Conservation (phyloP, 2,888 invertebrate genomes). For the Luperina nickerlii region DNA sequence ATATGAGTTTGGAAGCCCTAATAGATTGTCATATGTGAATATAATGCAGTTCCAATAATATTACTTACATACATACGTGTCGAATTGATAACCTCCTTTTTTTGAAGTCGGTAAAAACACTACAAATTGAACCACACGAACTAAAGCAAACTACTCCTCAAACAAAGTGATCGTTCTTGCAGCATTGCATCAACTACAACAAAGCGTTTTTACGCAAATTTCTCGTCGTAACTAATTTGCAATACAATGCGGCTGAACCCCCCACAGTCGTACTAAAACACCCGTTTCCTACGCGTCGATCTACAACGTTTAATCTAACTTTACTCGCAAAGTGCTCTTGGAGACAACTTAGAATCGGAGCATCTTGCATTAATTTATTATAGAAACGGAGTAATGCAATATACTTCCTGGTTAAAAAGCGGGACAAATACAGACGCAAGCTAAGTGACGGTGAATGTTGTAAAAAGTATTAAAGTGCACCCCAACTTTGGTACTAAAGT, state of each 20-base stretch:
- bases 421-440: constrained; percentile 17
- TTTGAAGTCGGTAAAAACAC: no score
- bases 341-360: constrained; percentile 74
- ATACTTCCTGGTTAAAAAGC: constrained; percentile 30
- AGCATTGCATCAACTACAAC: constrained; percentile 32
- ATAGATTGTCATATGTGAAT: no score
- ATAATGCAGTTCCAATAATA: no score
- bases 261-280: constrained; percentile 75
- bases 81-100: no score
- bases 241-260: constrained; percentile 79
- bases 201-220: constrained; percentile 62
- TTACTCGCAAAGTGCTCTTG: constrained; percentile 79
- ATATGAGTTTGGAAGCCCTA: no score
- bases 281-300: constrained; percentile 80
- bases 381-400: constrained; percentile 56
- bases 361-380: constrained; percentile 77
- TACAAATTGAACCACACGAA: not conserved
- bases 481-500: constrained; percentile 50
- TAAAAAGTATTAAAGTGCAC: constrained; percentile 50
- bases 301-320: constrained; percentile 87
- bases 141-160: constrained; percentile 13
- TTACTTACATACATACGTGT: no score
- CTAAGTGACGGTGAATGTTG: constrained; percentile 47
- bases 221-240: constrained; percentile 78
- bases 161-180: constrained; percentile 9